Evolutionary conservation across 2,888 invertebrate genomes (phyloP), one percentile per base, ranked within the genome.

Genomic region (Pristionchus arcanus): DNA sequence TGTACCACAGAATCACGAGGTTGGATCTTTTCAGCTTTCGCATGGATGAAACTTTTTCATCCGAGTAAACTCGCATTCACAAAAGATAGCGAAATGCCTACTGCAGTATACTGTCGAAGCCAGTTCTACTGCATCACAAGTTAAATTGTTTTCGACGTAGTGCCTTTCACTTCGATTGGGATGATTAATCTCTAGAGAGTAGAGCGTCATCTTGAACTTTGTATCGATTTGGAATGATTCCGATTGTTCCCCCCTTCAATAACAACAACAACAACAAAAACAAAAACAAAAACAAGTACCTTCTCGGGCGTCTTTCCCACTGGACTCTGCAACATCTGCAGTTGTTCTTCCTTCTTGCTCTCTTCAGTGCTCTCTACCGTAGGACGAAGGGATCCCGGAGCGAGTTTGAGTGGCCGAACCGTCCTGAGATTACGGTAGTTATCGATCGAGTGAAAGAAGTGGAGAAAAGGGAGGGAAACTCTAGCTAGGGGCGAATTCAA

Each of bases 401-500:
- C 87, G 74, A 88, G 87, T 59, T 74, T 88, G 74, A 88, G 87
- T n/a, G 87, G 74, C 4, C 87, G 87, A 19, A 55, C 42, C 55
- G 74, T 37, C 37, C 87, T 88, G 87, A 34, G 28, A 68, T 15
- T 68, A 68, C 68, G 25, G 68, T 68, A 68, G n/a, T 74, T 34
- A 74, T 74, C 49, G 49, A 81, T 49, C 37, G n/a, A 81, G 42
- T n/a, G 2, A 0, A 37, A 74, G 34, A 49, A 34, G 34, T 7
- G 28, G 37, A 81, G 28, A 37, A 11, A n/a, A n/a, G n/a, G n/a
- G n/a, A 11, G 13, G 37, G 81, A 7, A 53, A 81, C 37, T 25
- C 74, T 34, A 74, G 74, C 74, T 74, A 74, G 19, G 37, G 74
- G 74, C 21, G 74, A 74, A 74, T 37, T 34, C 68, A 71, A 71